Evolutionary conservation across 2,113 vertebrate species (phyloP).

Genomic region (Mormyrus lacerda): DNA sequence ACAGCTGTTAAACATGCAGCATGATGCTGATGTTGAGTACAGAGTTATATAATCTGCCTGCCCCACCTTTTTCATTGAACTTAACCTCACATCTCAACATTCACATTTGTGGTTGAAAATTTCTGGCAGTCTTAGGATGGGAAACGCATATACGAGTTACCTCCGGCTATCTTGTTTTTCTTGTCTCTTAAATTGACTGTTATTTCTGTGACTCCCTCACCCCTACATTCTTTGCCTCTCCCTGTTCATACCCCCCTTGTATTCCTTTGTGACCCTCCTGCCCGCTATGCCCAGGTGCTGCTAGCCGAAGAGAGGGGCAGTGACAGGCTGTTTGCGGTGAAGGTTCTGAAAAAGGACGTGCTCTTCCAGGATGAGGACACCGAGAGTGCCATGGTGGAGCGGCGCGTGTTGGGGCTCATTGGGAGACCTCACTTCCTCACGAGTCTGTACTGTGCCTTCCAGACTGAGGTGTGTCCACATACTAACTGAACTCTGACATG

Average conservation of each 20-base stretch:
- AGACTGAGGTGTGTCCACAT: conserved; percentile 67
- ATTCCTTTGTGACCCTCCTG: not conserved
- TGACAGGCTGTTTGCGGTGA: conserved; percentile 77
- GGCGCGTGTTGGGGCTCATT: conserved; percentile 73
- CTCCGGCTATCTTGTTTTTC: not conserved
- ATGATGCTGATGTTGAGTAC: not conserved
- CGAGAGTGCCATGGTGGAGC: conserved; percentile 86
- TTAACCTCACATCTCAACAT: not conserved
- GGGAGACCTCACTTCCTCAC: conserved; percentile 82
- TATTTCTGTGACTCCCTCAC: not conserved
- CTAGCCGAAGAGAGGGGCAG: conserved; percentile 75
- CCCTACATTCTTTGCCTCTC: too few species aligned
- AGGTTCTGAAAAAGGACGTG: conserved; percentile 87
- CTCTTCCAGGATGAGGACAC: conserved; percentile 88
- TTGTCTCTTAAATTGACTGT: not conserved
- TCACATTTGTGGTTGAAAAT: not conserved
- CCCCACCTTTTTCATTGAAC: not conserved
- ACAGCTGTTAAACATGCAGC: not conserved
- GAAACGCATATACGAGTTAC: not conserved
- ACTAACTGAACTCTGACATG: not conserved
- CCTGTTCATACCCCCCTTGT: too few species aligned
- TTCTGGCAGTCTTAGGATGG: not conserved
- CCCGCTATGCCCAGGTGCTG: conserved; percentile 66
- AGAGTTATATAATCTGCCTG: not conserved
- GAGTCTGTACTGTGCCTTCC: conserved; percentile 78